A percentile compares a stretch with the other conserved stretches of the same genome.
These are phyloP conservation scores for Rhinogobius similis DNA, from an alignment of 2,113 vertebrate genomes.

Conservation along the genomic window DNA sequence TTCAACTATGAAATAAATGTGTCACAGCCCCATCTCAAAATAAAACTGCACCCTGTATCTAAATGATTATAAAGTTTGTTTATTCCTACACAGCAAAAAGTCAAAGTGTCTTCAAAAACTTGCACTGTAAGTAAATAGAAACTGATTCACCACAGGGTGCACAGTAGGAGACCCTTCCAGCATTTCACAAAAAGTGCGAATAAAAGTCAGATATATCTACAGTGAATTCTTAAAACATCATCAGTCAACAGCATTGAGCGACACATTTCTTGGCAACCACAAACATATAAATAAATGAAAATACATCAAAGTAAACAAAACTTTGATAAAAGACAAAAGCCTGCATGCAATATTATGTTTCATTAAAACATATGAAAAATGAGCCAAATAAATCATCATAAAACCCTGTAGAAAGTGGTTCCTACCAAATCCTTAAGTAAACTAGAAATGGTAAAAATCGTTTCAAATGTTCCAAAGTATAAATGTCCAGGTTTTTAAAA, in stretches of 20 bases:
- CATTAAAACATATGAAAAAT: no score
- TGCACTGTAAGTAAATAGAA: slow-evolving; percentile 6
- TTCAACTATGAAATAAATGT: no score
- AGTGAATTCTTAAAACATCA: not conserved
- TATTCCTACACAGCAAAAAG: slow-evolving; percentile 6
- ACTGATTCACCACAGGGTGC: slow-evolving; percentile 6
- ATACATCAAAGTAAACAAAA: not conserved
- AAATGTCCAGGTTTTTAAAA: not conserved
- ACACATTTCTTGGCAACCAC: not conserved
- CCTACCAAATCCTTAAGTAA: not conserved
- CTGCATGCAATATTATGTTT: not conserved
- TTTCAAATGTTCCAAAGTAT: not conserved
- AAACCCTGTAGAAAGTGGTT: not conserved
- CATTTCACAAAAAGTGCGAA: slow-evolving; percentile 12
- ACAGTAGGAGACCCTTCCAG: slow-evolving; percentile 20
- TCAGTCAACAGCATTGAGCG: not conserved
- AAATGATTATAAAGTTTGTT: slow-evolving; percentile 11
- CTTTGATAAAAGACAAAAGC: not conserved
- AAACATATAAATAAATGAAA: not conserved
- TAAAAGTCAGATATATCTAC: slow-evolving; percentile 9
- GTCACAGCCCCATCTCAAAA: no score
- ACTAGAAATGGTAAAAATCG: not conserved
- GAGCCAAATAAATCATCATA: not conserved
- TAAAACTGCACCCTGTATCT: no score
- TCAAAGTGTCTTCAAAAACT: slow-evolving; percentile 28